Conservation (phyloP, 1,140 invertebrate genomes). For the Lethrus apterus region DNA sequence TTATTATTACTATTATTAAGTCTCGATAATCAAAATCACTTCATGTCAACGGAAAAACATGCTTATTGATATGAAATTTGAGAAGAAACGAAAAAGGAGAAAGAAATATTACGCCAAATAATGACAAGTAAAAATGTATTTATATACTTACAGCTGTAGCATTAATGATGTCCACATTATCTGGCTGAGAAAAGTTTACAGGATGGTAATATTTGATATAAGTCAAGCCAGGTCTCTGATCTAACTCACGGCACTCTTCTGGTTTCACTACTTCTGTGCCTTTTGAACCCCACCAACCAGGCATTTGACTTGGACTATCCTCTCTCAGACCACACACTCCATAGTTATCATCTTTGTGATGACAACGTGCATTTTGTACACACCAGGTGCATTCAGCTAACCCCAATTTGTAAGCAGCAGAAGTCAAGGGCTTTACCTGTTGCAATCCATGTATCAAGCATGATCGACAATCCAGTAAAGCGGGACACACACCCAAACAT, state of each 20-base stretch:
- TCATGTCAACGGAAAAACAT: too few relatives aligned
- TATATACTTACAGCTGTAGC: constrained; percentile 56
- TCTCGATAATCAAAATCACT: too few relatives aligned
- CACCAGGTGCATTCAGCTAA: constrained; percentile 84
- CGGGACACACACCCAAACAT: constrained; percentile 82
- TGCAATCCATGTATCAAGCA: constrained; percentile 69
- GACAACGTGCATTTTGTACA: constrained; percentile 85
- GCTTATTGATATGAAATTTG: too few relatives aligned
- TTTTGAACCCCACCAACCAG: constrained; percentile 82
- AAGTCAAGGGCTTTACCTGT: constrained; percentile 42
- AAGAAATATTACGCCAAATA: neutral
- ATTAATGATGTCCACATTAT: constrained; percentile 75
- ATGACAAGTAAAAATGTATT: too few relatives aligned
- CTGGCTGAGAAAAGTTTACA: constrained; percentile 77
- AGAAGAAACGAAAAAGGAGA: too few relatives aligned
- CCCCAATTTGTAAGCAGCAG: constrained; percentile 65
- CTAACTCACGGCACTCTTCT: constrained; percentile 67
- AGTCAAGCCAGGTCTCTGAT: constrained; percentile 79
- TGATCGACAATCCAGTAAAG: constrained; percentile 78
- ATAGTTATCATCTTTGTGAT: constrained; percentile 77
- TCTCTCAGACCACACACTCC: constrained; percentile 68
- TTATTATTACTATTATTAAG: too few relatives aligned
- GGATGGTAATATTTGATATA: constrained; percentile 82
- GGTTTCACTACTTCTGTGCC: constrained; percentile 73
- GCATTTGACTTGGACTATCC: constrained; percentile 66